Evolutionary conservation across 2,797 vertebrate genomes (phyloP).

Genomic region (Phyllotis vaccarum): DNA sequence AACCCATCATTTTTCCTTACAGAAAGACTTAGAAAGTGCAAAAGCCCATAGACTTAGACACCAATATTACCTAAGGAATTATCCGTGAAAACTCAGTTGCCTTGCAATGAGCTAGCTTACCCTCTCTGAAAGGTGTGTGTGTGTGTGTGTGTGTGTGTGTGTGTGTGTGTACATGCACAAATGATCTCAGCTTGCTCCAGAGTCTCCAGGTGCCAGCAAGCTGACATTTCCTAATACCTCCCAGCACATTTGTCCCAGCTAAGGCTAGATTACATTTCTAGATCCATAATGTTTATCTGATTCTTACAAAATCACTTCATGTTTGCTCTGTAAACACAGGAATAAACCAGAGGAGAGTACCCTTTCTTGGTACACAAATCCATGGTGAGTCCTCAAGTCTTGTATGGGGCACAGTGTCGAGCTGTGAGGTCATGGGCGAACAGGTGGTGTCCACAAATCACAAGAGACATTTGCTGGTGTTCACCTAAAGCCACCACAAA

Average conservation of each 20-base stretch:
- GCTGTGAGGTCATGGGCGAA: background rate
- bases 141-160: slow-evolving; percentile 10
- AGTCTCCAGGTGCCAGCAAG: background rate
- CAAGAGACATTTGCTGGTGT: background rate
- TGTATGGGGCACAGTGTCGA: background rate
- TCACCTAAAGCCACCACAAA: background rate
- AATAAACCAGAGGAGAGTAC: background rate
- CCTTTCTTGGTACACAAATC: background rate
- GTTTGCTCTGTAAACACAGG: background rate
- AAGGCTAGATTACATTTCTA: background rate
- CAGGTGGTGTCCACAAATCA: background rate
- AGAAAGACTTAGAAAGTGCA: background rate
- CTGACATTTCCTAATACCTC: background rate
- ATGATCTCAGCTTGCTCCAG: background rate
- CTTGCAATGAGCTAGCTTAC: background rate
- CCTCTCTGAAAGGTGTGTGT: background rate
- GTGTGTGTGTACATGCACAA: slow-evolving; percentile 6
- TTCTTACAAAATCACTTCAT: background rate
- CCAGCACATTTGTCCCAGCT: background rate
- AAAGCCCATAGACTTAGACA: background rate
- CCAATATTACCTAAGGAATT: background rate
- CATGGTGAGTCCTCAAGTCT: background rate
- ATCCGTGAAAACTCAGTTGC: background rate
- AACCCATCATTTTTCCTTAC: background rate
- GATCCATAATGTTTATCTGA: background rate